Base-by-base conservation (phyloP, 92 coral and sea anemone genomes). In the Virgularia gustaviana region DNA sequence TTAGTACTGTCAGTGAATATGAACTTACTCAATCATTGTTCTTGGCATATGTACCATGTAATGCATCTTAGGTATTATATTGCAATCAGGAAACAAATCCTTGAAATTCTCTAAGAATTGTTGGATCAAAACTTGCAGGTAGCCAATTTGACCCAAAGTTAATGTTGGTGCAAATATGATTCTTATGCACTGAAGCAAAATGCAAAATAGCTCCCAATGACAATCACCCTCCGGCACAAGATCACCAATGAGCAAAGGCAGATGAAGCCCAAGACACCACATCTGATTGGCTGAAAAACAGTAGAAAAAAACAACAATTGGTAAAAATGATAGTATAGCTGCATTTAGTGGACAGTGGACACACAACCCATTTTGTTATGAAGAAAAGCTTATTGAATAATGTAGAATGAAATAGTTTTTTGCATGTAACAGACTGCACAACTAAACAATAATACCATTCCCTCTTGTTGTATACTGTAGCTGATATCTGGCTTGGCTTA, bases 31-130 rank as follows among this genome's bases (percentile, higher is more conserved):
- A 31, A 84, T 36, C 34, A 84, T 84, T 28, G 79, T 63, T 11
- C 79, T 70, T 68, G 86, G 89, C 81, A 74, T 79, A 62, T 83
- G 88, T 22, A 83, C 65, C 86, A 85, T 85, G 79, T 75, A 81
- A 75, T 85, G 89, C 83, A 81, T 81, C 64, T 81, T 76, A 15
- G 89, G 89, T 32, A 81, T 85, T 36, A 85, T 71, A 27, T 83
- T 59, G 30, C 86, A 68, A 18, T 70, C 68, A 28, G 89, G 83
- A 64, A 64, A 83, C 19, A 78, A 32, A 8, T 62, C 32, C 45
- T 53, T 60, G 35, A 83, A 83, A 36, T 20, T 23, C 6, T 45
- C 54, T 33, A 70, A 80, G 36, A 77, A 83, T 32, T 61, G 15
- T 53, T 81, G 73, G 10, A 85, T 81, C 18, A 85, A 75, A 43